Evolutionary conservation across 2,113 vertebrate species (phyloP).

Genomic region (Conger conger): DNA sequence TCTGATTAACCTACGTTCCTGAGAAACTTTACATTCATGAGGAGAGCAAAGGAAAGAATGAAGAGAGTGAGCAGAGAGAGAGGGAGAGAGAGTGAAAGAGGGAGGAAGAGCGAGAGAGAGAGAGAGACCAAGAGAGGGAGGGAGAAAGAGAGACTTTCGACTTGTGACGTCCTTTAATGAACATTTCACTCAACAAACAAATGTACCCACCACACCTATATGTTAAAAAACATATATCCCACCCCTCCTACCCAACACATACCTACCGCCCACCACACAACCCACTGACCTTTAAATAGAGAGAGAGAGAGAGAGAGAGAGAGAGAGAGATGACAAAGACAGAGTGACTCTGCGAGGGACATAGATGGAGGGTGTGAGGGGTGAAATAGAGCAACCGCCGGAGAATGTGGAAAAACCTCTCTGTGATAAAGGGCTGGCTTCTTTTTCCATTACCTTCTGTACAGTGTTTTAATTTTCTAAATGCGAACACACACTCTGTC

Average conservation of each 20-base stretch:
- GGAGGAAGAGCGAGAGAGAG: conserved; percentile 39
- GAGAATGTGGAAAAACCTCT: conserved; percentile 7
- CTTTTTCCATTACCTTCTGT: not conserved
- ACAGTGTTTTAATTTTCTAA: conserved; percentile 19
- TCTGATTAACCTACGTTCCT: too few species aligned
- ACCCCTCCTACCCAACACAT: too few species aligned
- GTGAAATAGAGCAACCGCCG: not conserved
- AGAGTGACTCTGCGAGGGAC: conserved; percentile 47
- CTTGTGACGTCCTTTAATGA: too few species aligned
- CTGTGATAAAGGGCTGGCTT: not conserved
- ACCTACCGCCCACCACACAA: too few species aligned
- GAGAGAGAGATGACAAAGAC: conserved; percentile 37
- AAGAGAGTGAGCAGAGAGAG: conserved; percentile 1
- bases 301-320: conserved; percentile 35
- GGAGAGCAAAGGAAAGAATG: not conserved
- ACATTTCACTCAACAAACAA: too few species aligned
- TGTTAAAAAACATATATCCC: too few species aligned
- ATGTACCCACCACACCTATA: too few species aligned
- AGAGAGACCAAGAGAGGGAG: conserved; percentile 46
- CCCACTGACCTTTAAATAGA: too few species aligned
- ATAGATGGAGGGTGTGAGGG: conserved; percentile 38
- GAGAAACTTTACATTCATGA: not conserved
- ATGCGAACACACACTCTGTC: conserved; percentile 3
- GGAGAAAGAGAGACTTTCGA: conserved; percentile 3
- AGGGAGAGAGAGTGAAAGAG: conserved; percentile 31